Percentiles rank a stretch among this genome's conserved stretches.
These are phyloP conservation scores for Hemithea aestivaria DNA, from an alignment of 2,888 invertebrate genomes.

Conservation along the genomic window DNA sequence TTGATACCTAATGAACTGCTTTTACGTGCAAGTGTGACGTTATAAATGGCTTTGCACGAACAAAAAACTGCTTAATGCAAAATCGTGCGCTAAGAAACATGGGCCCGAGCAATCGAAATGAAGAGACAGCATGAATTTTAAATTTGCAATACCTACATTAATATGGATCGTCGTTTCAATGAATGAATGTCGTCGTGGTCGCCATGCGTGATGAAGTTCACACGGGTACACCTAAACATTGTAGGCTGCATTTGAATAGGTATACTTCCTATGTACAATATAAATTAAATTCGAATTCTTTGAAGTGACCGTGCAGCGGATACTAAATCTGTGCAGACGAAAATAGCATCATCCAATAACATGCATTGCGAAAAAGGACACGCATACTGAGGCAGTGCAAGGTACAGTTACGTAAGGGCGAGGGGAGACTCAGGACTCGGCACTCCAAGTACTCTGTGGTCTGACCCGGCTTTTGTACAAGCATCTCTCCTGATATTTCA, in stretches of 20 bases:
- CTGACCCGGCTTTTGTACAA: constrained; percentile 16
- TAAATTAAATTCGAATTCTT: constrained; percentile 72
- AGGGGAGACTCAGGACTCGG: constrained; percentile 27
- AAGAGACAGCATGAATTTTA: constrained; percentile 73
- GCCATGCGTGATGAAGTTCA: constrained; percentile 77
- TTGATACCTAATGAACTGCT: constrained; percentile 56
- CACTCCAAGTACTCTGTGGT: too few species aligned
- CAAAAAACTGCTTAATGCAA: constrained; percentile 73
- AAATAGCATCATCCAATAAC: constrained; percentile 69
- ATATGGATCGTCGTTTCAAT: constrained; percentile 78
- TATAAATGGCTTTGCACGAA: constrained; percentile 65
- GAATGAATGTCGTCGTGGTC: constrained; percentile 75
- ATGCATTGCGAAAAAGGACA: constrained; percentile 52
- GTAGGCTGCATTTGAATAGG: constrained; percentile 72
- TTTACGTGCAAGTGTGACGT: constrained; percentile 62
- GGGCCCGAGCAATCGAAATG: constrained; percentile 65
- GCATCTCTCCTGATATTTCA: constrained; percentile 4
- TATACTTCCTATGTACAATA: constrained; percentile 76
- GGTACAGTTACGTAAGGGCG: constrained; percentile 47
- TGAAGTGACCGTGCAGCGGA: constrained; percentile 69
- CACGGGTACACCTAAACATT: constrained; percentile 74
- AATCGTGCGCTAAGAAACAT: constrained; percentile 73
- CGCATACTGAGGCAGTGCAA: constrained; percentile 27
- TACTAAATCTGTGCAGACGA: constrained; percentile 62
- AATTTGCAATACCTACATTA: constrained; percentile 79